Conservation (phyloP, 2,113 vertebrate species). For the Scalopus aquaticus region DNA sequence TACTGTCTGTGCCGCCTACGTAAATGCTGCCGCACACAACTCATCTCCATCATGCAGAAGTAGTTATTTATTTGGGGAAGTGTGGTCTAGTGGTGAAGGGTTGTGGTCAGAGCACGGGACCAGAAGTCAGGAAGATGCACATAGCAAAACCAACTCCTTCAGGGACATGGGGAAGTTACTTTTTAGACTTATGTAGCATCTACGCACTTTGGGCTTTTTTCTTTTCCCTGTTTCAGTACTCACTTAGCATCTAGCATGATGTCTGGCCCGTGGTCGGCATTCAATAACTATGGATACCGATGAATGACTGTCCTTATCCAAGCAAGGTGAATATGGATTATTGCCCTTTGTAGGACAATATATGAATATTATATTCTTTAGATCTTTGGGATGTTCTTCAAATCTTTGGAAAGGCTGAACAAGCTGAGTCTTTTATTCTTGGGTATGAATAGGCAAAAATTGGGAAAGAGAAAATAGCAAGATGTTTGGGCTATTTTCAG, state of each 20-base stretch:
- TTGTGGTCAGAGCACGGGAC: slow-evolving; percentile 76
- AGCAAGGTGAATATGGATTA: not conserved
- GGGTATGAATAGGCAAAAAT: slow-evolving; percentile 62
- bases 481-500: slow-evolving; percentile 64
- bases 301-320: not conserved
- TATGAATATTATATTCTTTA: too few species aligned
- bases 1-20: slow-evolving; percentile 70
- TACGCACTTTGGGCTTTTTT: not conserved
- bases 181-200: slow-evolving; percentile 14
- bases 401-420: slow-evolving; percentile 39
- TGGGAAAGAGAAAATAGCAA: slow-evolving; percentile 54
- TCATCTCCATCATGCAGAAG: slow-evolving; percentile 70
- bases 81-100: slow-evolving; percentile 75
- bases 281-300: not conserved
- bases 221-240: not conserved
- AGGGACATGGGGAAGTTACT: slow-evolving; percentile 39
- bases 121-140: slow-evolving; percentile 63
- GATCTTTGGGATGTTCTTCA: not conserved
- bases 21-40: slow-evolving; percentile 72
- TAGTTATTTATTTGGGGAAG: slow-evolving; percentile 80
- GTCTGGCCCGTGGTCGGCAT: not conserved
- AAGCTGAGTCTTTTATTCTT: slow-evolving; percentile 54
- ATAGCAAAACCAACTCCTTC: slow-evolving; percentile 51
- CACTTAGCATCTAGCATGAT: not conserved
- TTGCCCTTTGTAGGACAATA: not conserved